phyloP scores from a whole-genome alignment of 1,140 invertebrate species.

The Adelges cooleyi region DNA sequence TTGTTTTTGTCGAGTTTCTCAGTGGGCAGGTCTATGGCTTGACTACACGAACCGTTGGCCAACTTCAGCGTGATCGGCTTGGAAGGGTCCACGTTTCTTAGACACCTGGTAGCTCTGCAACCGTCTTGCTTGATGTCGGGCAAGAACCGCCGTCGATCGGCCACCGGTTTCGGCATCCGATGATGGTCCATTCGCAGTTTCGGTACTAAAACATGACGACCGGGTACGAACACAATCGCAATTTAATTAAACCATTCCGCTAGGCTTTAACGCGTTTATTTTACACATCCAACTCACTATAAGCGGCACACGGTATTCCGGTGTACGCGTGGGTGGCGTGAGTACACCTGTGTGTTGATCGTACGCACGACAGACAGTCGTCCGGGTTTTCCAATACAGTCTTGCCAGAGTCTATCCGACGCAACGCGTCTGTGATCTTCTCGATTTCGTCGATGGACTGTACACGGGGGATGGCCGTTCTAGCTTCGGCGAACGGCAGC shows the following conservation, averaged over 20 bases:
- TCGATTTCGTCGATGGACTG: conserved; percentile 47
- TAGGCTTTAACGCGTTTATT: not conserved
- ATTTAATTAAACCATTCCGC: conserved; percentile 18
- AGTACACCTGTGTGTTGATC: conserved; percentile 72
- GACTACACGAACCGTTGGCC: conserved; percentile 64
- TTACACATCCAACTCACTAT: conserved; percentile 63
- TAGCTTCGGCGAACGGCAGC: conserved; percentile 1
- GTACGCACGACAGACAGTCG: conserved; percentile 60
- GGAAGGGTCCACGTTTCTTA: conserved; percentile 36
- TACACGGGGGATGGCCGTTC: conserved; percentile 40
- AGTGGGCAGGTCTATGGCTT: conserved; percentile 70
- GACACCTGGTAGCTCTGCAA: conserved; percentile 27
- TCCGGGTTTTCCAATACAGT: conserved; percentile 38
- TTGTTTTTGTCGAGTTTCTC: conserved; percentile 75
- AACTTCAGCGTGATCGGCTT: conserved; percentile 56
- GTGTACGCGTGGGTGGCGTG: conserved; percentile 84
- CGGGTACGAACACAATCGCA: not conserved
- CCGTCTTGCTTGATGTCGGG: conserved; percentile 41
- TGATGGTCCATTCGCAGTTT: conserved; percentile 61
- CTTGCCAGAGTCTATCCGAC: conserved; percentile 35
- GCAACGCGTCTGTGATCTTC: conserved; percentile 45
- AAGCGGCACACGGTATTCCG: conserved; percentile 70
- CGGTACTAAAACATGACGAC: conserved; percentile 39
- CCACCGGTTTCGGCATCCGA: conserved; percentile 52
- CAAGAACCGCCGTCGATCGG: conserved; percentile 40